Evolutionary conservation across 2,113 vertebrate species (phyloP), one percentile per base, ranked within the genome.

Genomic region (Mungos mungo): DNA sequence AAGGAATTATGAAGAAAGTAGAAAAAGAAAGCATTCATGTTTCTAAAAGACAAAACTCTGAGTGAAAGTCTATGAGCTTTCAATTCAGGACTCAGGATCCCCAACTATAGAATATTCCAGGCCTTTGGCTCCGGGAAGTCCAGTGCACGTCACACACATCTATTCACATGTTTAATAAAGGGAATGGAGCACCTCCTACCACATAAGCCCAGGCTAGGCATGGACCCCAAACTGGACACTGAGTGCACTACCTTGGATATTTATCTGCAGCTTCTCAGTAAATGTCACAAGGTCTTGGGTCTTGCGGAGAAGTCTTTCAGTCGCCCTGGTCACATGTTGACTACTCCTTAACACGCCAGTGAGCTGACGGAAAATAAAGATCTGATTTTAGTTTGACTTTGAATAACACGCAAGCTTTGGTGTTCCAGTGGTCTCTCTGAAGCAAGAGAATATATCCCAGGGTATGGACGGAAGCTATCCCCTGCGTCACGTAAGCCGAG

Each of bases 171-270:
- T 60, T 33, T 60, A 23, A 93, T 52, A 29, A 50, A 71, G 84
- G 2, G 19, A 2, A 1, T 0, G 1, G 35, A 9, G 57, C 57
- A 50, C 69, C 79, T 50, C 47, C 69, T 90, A 23, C 45, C 66
- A 81, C 71, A 15, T 15, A 57, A 96, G 29, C 19, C 33, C 35
- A 69, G 9, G 33, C 0, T 0, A 10, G 74, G 47, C 41, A 41
- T 6, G 27, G 72, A 29, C 8, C 65, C 92, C 35, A 71, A 57
- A 35, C 80, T 21, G 89, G 85, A 85, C 38, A 87, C 88, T 1
- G 41, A 23, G 2, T 29, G 50, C 29, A 3, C 76, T 99, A 99
- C 99, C 99, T 98, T 98, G 98, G 87, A 99, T 98, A n/a, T 60
- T 96, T 83, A 96, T 93, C 50, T 99, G 99, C 41, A 99, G 97